Evolutionary conservation across 2,888 invertebrate genomes (phyloP).

Genomic region (Noctua pronuba): DNA sequence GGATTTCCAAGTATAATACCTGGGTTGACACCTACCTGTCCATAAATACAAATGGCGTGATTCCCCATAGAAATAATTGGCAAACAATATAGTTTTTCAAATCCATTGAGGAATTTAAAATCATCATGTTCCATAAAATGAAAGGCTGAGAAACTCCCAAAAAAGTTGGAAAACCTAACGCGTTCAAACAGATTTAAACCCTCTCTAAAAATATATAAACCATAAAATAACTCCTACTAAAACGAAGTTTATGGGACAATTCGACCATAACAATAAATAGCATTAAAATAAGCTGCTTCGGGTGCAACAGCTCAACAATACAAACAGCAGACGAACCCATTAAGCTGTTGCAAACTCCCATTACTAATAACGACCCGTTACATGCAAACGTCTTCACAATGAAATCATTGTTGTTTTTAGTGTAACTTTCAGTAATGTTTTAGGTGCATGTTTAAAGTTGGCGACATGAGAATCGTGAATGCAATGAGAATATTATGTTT

Average conservation of each 20-base stretch:
- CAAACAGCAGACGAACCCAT: slow-evolving; percentile 29
- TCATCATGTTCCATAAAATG: background rate
- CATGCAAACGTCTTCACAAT: slow-evolving; percentile 36
- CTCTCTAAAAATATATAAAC: background rate
- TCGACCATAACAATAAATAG: slow-evolving; percentile 28
- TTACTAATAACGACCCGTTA: slow-evolving; percentile 30
- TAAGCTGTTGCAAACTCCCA: slow-evolving; percentile 32
- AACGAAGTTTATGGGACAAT: slow-evolving; percentile 5
- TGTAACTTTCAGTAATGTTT: slow-evolving; percentile 8
- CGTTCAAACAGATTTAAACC: background rate
- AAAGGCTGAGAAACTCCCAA: background rate
- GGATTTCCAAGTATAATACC: background rate
- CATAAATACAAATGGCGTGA: background rate
- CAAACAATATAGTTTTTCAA: background rate
- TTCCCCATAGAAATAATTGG: background rate
- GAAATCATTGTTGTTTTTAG: slow-evolving; percentile 23
- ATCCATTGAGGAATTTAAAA: background rate
- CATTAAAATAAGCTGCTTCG: slow-evolving; percentile 18
- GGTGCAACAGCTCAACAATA: slow-evolving; percentile 16
- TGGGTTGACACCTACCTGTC: background rate
- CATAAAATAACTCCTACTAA: background rate
- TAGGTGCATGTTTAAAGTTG: background rate
- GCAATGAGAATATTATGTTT: background rate
- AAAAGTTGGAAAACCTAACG: background rate
- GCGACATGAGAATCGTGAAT: background rate